Conservation (phyloP, 2,888 invertebrate species). For the Cheilosia urbana region DNA sequence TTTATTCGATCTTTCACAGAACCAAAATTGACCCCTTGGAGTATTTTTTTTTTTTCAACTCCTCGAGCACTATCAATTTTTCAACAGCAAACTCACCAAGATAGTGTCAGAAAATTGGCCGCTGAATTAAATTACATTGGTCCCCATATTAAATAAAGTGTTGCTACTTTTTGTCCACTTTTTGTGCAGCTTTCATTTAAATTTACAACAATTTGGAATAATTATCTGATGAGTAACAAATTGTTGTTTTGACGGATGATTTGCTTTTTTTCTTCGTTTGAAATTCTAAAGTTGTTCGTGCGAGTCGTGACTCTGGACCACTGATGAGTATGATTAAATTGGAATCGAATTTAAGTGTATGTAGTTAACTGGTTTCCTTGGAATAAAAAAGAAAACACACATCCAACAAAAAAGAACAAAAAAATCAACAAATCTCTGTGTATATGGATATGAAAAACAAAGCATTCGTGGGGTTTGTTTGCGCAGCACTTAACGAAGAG, state of each 20-base stretch:
- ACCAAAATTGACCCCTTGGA: too few species aligned
- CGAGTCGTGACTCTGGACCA: slow-evolving; percentile 20
- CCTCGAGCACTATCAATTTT: too few species aligned
- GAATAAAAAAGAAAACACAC: slow-evolving; percentile 27
- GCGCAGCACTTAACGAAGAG: slow-evolving; percentile 76
- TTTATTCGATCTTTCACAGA: too few species aligned
- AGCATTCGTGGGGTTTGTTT: slow-evolving; percentile 70
- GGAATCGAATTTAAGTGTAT: slow-evolving; percentile 42
- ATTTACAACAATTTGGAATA: too few species aligned
- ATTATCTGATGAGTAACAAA: too few species aligned
- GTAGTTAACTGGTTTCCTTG: slow-evolving; percentile 49
- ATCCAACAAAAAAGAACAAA: background rate
- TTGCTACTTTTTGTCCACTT: too few species aligned
- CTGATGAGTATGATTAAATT: slow-evolving; percentile 25
- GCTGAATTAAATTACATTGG: too few species aligned
- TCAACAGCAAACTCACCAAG: too few species aligned
- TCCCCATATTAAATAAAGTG: too few species aligned
- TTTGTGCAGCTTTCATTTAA: too few species aligned
- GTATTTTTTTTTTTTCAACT: too few species aligned
- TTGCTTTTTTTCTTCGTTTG: slow-evolving; percentile 1
- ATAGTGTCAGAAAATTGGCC: too few species aligned
- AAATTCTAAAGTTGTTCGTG: slow-evolving; percentile 23
- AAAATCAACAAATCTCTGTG: slow-evolving; percentile 10
- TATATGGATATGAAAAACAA: slow-evolving; percentile 54
- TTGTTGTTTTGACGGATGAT: slow-evolving; percentile 2